Base-by-base conservation (phyloP, 2,888 invertebrate genomes). In the Rhagonycha lutea region DNA sequence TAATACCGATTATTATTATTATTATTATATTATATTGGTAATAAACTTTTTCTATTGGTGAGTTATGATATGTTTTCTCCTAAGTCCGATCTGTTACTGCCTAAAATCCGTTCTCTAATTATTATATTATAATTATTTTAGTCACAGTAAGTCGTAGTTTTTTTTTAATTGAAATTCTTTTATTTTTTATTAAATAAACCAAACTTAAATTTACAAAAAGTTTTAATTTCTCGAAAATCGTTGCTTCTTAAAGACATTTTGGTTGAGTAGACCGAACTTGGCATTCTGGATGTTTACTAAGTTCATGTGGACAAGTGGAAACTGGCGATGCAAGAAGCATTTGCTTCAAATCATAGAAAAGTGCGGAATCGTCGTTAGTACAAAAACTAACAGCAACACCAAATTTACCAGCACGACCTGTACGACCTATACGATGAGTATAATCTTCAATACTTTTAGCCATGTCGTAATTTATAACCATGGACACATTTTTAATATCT, bases 401-500 rank as follows among this genome's bases (percentile, higher is more conserved):
- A 83, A 94, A 95, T 88, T 99, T 99, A 69, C 99, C 99, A 0
- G n/a, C 99, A 89, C 99, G 96, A 84, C 99, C 99, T 0, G 98
- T 99, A 90, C 99, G 94, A 87, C 99, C 99, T 85, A 99, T 99
- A 90, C 99, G 95, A 94, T 98, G 97, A 0, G 97, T n/a, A 84
- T 97, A 97, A 88, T 97, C 97, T 91, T 99, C 99, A 84, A 99
- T 99, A 14, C 94, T 93, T 88, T 99, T 99, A 0, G 99, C 98
- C 99, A 99, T 99, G 86, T 99, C 99, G 84, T 99, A 99, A 88
- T 99, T 99, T 83, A 99, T 97, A 79, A 99, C 99, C 89, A 99
- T 91, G 8, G 98, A n/a, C n/a, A 98, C 3, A 87, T 99, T 99
- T 87, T 99, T 99, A 86, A 99, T 99, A 86, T 99, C 99, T 82